These are phyloP conservation scores for Prionace glauca DNA, from an alignment of 2,797 vertebrate species.

Conservation along the genomic window DNA sequence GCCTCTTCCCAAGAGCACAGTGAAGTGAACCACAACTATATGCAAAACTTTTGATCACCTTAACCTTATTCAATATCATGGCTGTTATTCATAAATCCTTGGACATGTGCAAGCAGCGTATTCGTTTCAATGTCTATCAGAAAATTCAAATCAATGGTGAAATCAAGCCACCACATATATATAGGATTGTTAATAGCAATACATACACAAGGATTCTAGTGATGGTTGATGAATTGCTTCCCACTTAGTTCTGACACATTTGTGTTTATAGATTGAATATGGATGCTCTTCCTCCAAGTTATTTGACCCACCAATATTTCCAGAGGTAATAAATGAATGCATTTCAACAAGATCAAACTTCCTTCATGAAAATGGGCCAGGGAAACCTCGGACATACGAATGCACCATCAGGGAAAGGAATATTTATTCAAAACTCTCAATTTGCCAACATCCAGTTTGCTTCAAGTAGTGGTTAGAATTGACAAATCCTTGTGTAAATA, in stretches of 20 bases:
- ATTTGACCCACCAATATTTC: neutral
- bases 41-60: neutral
- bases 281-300: neutral
- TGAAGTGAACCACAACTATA: neutral
- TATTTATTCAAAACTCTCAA: neutral
- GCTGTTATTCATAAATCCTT: neutral
- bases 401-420: neutral
- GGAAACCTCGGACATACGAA: neutral
- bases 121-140: neutral
- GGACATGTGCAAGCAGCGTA: neutral
- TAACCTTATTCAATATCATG: neutral
- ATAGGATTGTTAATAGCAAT: neutral
- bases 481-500: neutral
- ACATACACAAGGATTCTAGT: neutral
- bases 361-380: neutral
- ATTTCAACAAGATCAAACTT: neutral
- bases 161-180: neutral
- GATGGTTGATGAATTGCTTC: neutral
- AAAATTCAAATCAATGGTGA: neutral
- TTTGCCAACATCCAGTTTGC: neutral
- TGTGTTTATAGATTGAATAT: neutral
- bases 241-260: neutral
- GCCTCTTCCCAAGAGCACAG: neutral
- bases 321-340: neutral
- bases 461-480: neutral